These are phyloP conservation scores for Phylloscopus whistleri DNA, from an alignment of 2,113 vertebrate genomes.

Conservation along the genomic window DNA sequence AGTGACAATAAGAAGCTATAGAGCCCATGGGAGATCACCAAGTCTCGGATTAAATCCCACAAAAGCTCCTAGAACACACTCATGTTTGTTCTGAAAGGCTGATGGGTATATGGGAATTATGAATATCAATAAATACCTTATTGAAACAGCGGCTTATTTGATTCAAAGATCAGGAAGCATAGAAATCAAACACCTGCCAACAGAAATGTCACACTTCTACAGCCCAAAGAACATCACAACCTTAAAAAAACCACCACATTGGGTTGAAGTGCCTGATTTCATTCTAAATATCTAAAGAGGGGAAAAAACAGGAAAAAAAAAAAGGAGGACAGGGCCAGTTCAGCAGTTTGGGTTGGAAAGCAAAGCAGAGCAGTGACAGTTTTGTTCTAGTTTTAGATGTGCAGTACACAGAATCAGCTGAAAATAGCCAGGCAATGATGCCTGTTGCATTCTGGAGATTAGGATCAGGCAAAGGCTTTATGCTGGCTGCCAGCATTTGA, in stretches of 20 bases:
- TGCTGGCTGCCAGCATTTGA: conserved; percentile 20
- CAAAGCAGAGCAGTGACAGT: background rate
- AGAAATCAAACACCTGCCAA: background rate
- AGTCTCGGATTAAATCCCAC: background rate
- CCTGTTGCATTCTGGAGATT: conserved; percentile 1
- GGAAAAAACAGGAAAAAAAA: no score
- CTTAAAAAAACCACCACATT: background rate
- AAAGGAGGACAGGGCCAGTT: background rate
- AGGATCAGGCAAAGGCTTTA: conserved; percentile 12
- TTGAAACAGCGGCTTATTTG: background rate
- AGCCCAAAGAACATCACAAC: background rate
- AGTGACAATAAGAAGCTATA: background rate
- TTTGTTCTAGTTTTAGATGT: background rate
- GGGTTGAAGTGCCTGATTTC: background rate
- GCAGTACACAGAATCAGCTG: background rate
- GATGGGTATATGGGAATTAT: background rate
- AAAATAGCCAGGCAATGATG: conserved; percentile 29
- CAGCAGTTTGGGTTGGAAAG: background rate
- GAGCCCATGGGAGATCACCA: background rate
- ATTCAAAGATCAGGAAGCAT: background rate
- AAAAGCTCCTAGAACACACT: background rate
- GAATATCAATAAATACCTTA: background rate
- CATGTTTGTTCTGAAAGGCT: background rate
- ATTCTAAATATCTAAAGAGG: background rate
- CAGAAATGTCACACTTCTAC: background rate